Percentiles rank a stretch among this genome's conserved stretches.
These are phyloP conservation scores for Heterocephalus glaber DNA, from an alignment of 2,113 vertebrate genomes.

Conservation along the genomic window DNA sequence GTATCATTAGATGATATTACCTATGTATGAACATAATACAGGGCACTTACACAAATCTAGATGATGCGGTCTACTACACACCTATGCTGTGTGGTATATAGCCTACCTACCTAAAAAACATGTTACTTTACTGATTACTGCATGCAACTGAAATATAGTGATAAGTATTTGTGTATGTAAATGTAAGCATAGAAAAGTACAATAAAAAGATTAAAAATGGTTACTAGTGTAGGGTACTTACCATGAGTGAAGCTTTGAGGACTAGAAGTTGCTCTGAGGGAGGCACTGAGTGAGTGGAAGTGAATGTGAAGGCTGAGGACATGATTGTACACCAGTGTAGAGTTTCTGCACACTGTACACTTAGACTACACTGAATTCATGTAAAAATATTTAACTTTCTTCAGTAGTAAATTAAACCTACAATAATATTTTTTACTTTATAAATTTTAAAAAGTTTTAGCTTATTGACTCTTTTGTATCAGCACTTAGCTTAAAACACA, in stretches of 20 bases:
- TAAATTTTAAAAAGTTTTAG: background rate
- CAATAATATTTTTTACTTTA: background rate
- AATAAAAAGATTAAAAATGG: background rate
- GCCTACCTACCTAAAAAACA: background rate
- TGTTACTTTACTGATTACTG: background rate
- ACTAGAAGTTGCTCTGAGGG: background rate
- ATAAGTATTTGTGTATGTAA: background rate
- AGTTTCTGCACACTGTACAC: background rate
- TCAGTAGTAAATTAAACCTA: background rate
- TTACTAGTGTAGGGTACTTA: background rate
- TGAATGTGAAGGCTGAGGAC: background rate
- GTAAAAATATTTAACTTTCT: background rate
- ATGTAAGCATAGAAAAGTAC: background rate
- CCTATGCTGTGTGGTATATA: background rate
- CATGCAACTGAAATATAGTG: background rate
- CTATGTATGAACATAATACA: background rate
- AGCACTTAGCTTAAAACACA: background rate
- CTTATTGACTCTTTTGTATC: background rate
- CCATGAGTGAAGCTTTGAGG: background rate
- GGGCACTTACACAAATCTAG: background rate
- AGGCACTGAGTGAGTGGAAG: background rate
- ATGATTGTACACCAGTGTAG: background rate
- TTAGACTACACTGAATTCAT: background rate
- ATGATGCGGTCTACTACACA: too few species aligned
- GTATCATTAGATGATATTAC: background rate